Conservation (phyloP, 2,113 vertebrate genomes). For the Odobenus rosmarus region DNA sequence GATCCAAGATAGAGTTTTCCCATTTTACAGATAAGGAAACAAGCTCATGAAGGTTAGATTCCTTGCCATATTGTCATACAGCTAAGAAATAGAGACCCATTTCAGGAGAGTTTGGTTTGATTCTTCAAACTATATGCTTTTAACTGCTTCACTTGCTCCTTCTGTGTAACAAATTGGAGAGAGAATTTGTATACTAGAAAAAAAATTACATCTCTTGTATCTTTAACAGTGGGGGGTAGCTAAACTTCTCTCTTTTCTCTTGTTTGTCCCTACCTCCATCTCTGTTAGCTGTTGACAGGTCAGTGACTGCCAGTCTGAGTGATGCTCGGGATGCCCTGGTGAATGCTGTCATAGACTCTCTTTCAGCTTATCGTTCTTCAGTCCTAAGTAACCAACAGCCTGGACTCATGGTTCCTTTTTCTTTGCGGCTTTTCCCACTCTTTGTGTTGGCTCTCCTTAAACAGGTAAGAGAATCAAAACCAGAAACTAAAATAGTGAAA, state of each 20-base stretch:
- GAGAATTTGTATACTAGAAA: not conserved
- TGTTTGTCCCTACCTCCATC: not conserved
- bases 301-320: slow-evolving; percentile 91
- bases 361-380: slow-evolving; percentile 91
- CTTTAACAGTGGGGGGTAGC: not conserved
- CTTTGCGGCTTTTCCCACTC: slow-evolving; percentile 94
- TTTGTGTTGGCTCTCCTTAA: slow-evolving; percentile 95
- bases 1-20: not conserved
- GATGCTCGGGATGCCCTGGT: slow-evolving; percentile 96
- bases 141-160: not conserved
- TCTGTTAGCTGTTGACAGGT: slow-evolving; percentile 93
- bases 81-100: not conserved
- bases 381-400: slow-evolving; percentile 94
- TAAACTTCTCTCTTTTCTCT: not conserved
- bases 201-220: not conserved
- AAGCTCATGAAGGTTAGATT: not conserved
- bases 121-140: not conserved
- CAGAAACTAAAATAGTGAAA: not conserved
- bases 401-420: slow-evolving; percentile 92
- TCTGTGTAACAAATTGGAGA: not conserved
- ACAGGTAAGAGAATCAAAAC: slow-evolving; percentile 87
- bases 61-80: not conserved
- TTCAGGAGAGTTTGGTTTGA: not conserved
- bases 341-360: slow-evolving; percentile 94
- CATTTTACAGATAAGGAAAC: not conserved